Percentiles rank a stretch among this genome's conserved stretches.
These are phyloP conservation scores for Acrobasis suavella DNA, from an alignment of 2,888 invertebrate species.

Conservation along the genomic window DNA sequence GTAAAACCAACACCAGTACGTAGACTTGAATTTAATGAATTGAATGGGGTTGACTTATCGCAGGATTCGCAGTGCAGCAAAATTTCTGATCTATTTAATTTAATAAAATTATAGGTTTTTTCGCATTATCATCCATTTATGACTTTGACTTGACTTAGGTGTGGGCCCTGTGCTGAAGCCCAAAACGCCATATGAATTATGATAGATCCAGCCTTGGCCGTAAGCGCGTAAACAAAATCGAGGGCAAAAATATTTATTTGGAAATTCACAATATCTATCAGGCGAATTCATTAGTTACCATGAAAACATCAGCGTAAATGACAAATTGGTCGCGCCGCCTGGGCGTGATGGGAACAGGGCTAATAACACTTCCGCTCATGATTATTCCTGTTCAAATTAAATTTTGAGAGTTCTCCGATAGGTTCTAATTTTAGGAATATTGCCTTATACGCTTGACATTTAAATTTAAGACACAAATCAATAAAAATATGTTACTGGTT, in stretches of 20 bases:
- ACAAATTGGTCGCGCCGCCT: constrained; percentile 40
- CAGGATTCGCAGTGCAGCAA: too few species aligned
- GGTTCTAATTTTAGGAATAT: not conserved
- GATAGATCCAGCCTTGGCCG: too few species aligned
- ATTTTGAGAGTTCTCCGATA: constrained; percentile 10
- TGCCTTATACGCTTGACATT: not conserved
- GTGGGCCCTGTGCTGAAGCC: too few species aligned
- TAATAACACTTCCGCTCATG: constrained; percentile 15
- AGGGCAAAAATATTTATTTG: not conserved
- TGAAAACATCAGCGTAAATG: constrained; percentile 37
- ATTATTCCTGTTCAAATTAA: constrained; percentile 18
- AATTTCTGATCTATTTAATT: too few species aligned
- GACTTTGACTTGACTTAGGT: too few species aligned
- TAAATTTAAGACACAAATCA: not conserved
- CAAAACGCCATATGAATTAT: too few species aligned
- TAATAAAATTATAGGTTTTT: too few species aligned
- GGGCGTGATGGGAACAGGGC: constrained; percentile 34
- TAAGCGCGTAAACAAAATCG: too few species aligned
- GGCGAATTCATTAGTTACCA: constrained; percentile 33
- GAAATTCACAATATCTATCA: not conserved
- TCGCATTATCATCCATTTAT: too few species aligned
- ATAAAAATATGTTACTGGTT: not conserved
- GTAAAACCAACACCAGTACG: too few species aligned
- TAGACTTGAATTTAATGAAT: too few species aligned
- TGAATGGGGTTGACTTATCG: too few species aligned